Evolutionary conservation across 2,797 vertebrate species (phyloP), one percentile per base, ranked within the genome.

Genomic region (Natrix natrix): DNA sequence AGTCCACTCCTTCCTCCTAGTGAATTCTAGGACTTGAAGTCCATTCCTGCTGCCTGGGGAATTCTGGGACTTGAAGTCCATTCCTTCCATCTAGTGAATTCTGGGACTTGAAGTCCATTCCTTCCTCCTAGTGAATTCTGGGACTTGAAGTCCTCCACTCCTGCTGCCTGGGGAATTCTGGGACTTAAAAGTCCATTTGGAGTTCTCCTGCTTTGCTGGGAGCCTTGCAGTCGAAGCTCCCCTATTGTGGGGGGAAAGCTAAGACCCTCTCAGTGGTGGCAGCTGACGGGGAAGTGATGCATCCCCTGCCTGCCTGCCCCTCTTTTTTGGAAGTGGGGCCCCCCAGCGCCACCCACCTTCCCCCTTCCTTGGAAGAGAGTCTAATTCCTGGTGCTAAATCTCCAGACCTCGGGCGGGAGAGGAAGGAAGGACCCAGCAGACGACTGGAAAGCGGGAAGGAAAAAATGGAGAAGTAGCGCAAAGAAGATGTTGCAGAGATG

Each of bases 1-100:
- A 37, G 8, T 37, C 20, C 17, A 24, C 0, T 7, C 57, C 57
- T 59, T 5, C 5, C 5, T 0, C 57, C 57, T 6, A 0, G 10
- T 1, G 17, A 28, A 28, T 63, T 86, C 78, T 48, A 20, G 78
- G 78, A 48, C 20, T 22, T 22, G 43, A 48, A 37, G 3, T 8
- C 78, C 37, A 22, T 0, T 22, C 57, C 59, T 60, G 0, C 6
- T 4, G 1, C 17, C 83, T 11, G 2, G 11, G 1, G 17, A 12
- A 26, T 54, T 87, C 52, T 48, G 1, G 24, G 10, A 52, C 0
- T 87, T 26, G 26, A 55, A 52, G 4, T 26, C 24, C 6, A 54
- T 0, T 0, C 32, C 24, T 60, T 7, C 2, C 7, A 0, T 2
- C 48, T 13, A 1, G 5, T 0, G 63, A 37, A 37, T 37, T 37